These are phyloP conservation scores for Synanthedon andrenaeformis DNA, from an alignment of 2,888 invertebrate species.

Conservation along the genomic window DNA sequence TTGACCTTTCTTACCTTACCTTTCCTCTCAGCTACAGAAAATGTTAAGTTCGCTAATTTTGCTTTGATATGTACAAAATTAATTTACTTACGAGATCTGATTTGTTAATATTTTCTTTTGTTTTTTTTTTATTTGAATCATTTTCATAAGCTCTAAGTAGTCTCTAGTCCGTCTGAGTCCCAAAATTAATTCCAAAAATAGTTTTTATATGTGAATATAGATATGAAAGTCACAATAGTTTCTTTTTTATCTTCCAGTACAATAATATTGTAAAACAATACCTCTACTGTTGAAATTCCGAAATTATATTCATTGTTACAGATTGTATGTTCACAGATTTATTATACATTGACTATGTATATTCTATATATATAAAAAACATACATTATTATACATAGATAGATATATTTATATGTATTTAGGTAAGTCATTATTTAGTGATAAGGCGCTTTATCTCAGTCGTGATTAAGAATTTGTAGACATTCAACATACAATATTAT, in stretches of 20 bases:
- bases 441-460: constrained; percentile 60
- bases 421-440: constrained; percentile 33
- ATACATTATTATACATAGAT: constrained; percentile 26
- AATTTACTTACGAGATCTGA: constrained; percentile 53
- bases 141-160: not conserved
- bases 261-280: constrained; percentile 37
- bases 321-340: constrained; percentile 38
- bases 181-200: not conserved
- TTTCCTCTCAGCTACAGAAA: too few relatives aligned
- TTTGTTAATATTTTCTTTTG: constrained; percentile 15
- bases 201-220: constrained; percentile 9
- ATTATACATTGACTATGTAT: constrained; percentile 19
- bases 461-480: not conserved
- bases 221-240: constrained; percentile 9
- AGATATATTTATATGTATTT: constrained; percentile 28
- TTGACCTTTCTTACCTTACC: too few relatives aligned
- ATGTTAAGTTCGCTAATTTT: constrained; percentile 63
- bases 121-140: too few relatives aligned
- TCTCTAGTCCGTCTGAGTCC: not conserved
- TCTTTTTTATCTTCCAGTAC: constrained; percentile 38
- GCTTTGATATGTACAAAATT: constrained; percentile 64
- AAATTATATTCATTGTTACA: constrained; percentile 48
- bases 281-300: constrained; percentile 58
- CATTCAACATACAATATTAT: not conserved
- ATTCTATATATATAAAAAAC: constrained; percentile 30